These are phyloP conservation scores for Drosophila pachea DNA, from an alignment of 1,140 invertebrate species.

Conservation along the genomic window DNA sequence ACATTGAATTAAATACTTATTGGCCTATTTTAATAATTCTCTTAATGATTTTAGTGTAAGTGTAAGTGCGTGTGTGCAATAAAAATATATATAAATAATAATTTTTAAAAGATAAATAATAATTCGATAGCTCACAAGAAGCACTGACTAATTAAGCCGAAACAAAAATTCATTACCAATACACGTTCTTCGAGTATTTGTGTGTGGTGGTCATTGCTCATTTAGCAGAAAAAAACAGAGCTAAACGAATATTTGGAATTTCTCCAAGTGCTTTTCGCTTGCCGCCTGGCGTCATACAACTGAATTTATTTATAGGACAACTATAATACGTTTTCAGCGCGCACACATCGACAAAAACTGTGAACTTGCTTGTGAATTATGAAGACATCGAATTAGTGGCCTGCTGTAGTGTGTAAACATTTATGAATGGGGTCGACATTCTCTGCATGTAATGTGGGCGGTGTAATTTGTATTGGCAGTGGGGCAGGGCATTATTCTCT, in stretches of 20 bases:
- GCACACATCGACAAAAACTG: constrained; percentile 43
- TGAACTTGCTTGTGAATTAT: constrained; percentile 54
- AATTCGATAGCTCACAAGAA: constrained; percentile 21
- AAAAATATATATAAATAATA: constrained; percentile 37
- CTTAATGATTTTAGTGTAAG: background rate
- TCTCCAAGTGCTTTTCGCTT: constrained; percentile 59
- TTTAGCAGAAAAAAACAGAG: constrained; percentile 29
- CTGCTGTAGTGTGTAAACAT: constrained; percentile 56
- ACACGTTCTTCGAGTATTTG: constrained; percentile 9
- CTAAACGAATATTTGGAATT: constrained; percentile 57
- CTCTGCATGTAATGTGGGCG: constrained; percentile 23
- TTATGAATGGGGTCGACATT: constrained; percentile 49
- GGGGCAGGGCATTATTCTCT: constrained; percentile 35
- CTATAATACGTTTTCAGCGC: constrained; percentile 29
- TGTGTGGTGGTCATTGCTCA: constrained; percentile 13
- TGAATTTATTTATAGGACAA: constrained; percentile 74
- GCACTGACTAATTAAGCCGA: constrained; percentile 14
- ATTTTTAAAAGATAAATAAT: constrained; percentile 20
- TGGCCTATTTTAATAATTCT: background rate
- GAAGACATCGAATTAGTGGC: constrained; percentile 50
- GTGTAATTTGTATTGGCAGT: constrained; percentile 26
- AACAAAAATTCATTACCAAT: constrained; percentile 39
- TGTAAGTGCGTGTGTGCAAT: constrained; percentile 30
- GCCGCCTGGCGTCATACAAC: constrained; percentile 61
- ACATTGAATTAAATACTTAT: constrained; percentile 39